Evolutionary conservation across 2,797 vertebrate genomes (phyloP), one percentile per base, ranked within the genome.

Genomic region (Hyperoplus lanceolatus): DNA sequence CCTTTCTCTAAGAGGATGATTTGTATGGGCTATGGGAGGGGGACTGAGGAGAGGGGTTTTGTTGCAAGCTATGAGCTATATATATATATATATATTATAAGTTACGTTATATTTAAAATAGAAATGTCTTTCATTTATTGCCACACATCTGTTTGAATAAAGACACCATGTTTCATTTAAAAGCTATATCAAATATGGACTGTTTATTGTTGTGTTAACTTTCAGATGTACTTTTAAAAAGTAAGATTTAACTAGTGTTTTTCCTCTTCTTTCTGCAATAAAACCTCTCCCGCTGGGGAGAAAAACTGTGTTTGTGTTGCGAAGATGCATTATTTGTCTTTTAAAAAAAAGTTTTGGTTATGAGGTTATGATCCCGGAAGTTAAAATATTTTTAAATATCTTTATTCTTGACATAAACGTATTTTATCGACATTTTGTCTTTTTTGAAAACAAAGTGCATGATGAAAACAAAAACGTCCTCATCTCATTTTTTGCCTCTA

Each of bases 71-170:
- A 46, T 94, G 72, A 96, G 90, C 95, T 21, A 21, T 21, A 21
- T 95, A 29, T 29, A 29, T 29, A 29, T 96, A 95, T 96, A 96
- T 95, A 94, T 93, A 95, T 64, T 74, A 93, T 96, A 95, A 94
- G 96, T 90, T 91, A 95, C 94, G 96, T 97, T 97, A 95, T 97
- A 97, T 97, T 96, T 96, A 96, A 81, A 74, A 97, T 94, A 62
- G 16, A 43, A 56, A 68, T 96, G 95, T 96, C 95, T 91, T 94
- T 97, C 97, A 98, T 97, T 97, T 98, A 97, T 98, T 96, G 96
- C 95, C 92, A 91, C 87, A 94, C 95, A 96, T 96, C 94, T 92
- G 96, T 97, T 94, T 87, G 68, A 87, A 73, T 86, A 70, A 84
- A 73, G 66, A 66, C 67, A 92, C 95, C 91, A 96, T 93, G 95